phyloP scores from a whole-genome alignment of 2,888 invertebrate species.

The Leptopilina myrica region DNA sequence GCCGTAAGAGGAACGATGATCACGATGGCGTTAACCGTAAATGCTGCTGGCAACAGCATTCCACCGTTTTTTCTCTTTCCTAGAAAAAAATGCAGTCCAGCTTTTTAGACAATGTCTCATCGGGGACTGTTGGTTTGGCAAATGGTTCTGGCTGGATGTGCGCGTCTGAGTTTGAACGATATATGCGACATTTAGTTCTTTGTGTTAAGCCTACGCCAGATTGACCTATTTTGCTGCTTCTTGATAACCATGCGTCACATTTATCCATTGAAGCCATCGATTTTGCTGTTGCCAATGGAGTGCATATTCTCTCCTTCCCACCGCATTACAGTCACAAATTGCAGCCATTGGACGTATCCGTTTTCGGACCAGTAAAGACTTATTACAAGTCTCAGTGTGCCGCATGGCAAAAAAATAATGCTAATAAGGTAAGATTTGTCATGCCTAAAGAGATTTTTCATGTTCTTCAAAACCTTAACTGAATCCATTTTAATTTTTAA shows the following conservation, averaged over 20 bases:
- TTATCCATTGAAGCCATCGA: constrained; percentile 56
- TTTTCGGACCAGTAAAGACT: constrained; percentile 41
- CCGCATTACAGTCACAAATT: constrained; percentile 38
- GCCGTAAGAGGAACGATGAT: constrained; percentile 39
- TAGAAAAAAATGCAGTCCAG: constrained; percentile 17
- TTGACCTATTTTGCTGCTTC: constrained; percentile 29
- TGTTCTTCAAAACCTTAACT: background rate
- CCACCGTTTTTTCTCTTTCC: constrained; percentile 39
- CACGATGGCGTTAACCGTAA: constrained; percentile 30
- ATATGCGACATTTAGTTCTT: constrained; percentile 20
- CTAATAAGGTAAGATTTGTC: constrained; percentile 28
- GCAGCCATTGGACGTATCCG: constrained; percentile 38
- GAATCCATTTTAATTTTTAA: background rate
- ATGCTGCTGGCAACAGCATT: constrained; percentile 14
- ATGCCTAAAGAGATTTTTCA: background rate
- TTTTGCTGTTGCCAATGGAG: constrained; percentile 31
- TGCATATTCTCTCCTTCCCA: constrained; percentile 29
- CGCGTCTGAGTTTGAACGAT: constrained; percentile 7
- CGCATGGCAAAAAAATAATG: constrained; percentile 42
- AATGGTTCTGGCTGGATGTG: constrained; percentile 41
- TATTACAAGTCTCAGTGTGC: constrained; percentile 43
- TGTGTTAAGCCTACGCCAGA: background rate
- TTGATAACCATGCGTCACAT: constrained; percentile 38
- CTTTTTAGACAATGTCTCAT: constrained; percentile 29
- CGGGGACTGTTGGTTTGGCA: constrained; percentile 7